phyloP scores from a whole-genome alignment of 1,140 invertebrate genomes.

The Medauroidea extradentata region DNA sequence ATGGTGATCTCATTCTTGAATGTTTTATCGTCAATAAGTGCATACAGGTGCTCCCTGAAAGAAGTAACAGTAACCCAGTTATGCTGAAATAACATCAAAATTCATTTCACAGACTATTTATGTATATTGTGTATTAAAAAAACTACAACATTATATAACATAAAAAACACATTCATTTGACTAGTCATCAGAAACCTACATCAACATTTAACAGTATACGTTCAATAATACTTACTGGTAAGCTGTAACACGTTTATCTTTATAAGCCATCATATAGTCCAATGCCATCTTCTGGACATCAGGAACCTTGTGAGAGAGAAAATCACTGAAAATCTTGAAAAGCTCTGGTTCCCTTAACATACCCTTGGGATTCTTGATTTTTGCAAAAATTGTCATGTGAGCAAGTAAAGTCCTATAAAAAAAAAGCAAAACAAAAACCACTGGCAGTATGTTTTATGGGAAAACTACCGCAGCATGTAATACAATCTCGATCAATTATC shows the following conservation, averaged over 20 bases:
- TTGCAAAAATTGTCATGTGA: constrained; percentile 70
- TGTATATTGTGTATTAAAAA: not conserved
- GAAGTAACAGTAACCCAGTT: constrained; percentile 8
- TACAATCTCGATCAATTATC: no score
- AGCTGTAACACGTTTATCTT: constrained; percentile 65
- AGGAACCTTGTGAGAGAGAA: constrained; percentile 71
- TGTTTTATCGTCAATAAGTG: constrained; percentile 79
- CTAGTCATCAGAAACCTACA: no score
- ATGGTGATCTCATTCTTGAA: constrained; percentile 77
- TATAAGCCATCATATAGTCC: constrained; percentile 81
- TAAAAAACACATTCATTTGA: no score
- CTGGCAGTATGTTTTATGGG: no score
- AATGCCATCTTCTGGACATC: constrained; percentile 79
- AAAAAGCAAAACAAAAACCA: constrained; percentile 30
- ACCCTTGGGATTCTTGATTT: constrained; percentile 74
- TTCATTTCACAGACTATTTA: no score
- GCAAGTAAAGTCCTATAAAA: constrained; percentile 60
- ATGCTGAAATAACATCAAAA: no score
- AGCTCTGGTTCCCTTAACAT: constrained; percentile 71
- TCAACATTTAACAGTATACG: not conserved
- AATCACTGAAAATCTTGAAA: constrained; percentile 67
- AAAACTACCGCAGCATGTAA: no score
- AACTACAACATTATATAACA: no score
- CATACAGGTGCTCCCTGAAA: constrained; percentile 58
- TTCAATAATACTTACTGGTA: constrained; percentile 64